phyloP scores from a whole-genome alignment of 2,113 vertebrate species.

The Boleophthalmus pectinirostris region DNA sequence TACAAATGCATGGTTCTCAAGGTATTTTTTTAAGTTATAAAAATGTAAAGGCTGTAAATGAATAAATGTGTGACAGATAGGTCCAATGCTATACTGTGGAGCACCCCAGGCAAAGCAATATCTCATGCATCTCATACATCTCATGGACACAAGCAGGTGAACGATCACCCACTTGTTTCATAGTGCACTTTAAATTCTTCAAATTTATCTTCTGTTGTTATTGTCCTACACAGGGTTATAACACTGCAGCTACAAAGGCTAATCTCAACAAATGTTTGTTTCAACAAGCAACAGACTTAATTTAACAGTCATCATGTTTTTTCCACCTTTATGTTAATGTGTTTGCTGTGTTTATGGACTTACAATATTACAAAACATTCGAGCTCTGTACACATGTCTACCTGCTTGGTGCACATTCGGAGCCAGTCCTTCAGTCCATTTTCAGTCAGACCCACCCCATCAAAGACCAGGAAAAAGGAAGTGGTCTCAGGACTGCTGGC shows the following conservation, averaged over 20 bases:
- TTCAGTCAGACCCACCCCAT: slow-evolving; percentile 87
- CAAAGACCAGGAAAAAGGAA: slow-evolving; percentile 84
- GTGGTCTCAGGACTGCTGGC: slow-evolving; percentile 67
- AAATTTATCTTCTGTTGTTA: background rate
- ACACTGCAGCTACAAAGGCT: background rate
- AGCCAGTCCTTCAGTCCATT: slow-evolving; percentile 93
- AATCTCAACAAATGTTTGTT: background rate
- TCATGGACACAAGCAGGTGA: too few relatives aligned
- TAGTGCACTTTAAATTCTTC: too few relatives aligned
- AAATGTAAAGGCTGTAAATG: too few relatives aligned
- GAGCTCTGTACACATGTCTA: slow-evolving; percentile 42
- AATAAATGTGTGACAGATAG: too few relatives aligned
- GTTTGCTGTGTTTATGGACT: background rate
- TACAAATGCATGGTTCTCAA: too few relatives aligned
- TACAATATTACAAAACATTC: slow-evolving; percentile 1
- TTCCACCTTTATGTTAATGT: background rate
- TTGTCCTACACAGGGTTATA: background rate
- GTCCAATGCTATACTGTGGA: too few relatives aligned
- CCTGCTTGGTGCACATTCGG: slow-evolving; percentile 90
- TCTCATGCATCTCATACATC: too few relatives aligned
- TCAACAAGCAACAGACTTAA: background rate
- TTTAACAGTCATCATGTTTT: background rate
- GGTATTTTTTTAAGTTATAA: too few relatives aligned
- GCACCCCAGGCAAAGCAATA: too few relatives aligned
- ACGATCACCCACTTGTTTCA: too few relatives aligned